Conservation (phyloP, 1,140 invertebrate species). For the Bombus pyrosoma region DNA sequence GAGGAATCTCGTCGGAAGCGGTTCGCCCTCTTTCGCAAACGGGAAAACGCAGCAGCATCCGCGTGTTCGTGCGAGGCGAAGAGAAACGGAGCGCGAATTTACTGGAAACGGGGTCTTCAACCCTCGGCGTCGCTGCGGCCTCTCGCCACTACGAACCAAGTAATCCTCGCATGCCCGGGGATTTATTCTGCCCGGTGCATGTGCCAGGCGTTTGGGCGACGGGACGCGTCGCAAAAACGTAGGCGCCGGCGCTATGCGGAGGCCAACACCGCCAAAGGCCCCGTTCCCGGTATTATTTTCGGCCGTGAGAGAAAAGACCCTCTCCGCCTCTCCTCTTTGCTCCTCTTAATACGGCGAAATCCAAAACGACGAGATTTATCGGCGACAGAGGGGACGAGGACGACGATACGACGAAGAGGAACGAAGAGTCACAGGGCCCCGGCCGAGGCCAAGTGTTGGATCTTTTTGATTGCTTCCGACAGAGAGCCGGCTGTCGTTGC, state of each 20-base stretch:
- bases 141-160: not conserved
- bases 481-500: slow-evolving; percentile 59
- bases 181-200: slow-evolving; percentile 38
- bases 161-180: slow-evolving; percentile 55
- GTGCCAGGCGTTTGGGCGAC: slow-evolving; percentile 55
- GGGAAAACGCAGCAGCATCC: not conserved
- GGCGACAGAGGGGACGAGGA: slow-evolving; percentile 33
- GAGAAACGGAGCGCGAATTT: slow-evolving; percentile 1
- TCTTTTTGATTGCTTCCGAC: slow-evolving; percentile 59
- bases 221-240: slow-evolving; percentile 69
- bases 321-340: not conserved
- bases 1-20: not conserved
- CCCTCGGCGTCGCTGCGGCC: too few species aligned
- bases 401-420: not conserved
- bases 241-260: slow-evolving; percentile 74
- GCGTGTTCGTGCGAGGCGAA: not conserved
- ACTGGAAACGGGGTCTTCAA: not conserved
- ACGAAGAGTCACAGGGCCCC: not conserved
- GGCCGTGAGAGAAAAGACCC: slow-evolving; percentile 66
- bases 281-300: slow-evolving; percentile 73
- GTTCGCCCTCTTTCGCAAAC: not conserved
- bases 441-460: slow-evolving; percentile 48
- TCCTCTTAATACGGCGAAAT: slow-evolving; percentile 67
- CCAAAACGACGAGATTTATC: slow-evolving; percentile 64
- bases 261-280: slow-evolving; percentile 70